Evolutionary conservation across 2,888 invertebrate species (phyloP).

Genomic region (Morinoia aosen): DNA sequence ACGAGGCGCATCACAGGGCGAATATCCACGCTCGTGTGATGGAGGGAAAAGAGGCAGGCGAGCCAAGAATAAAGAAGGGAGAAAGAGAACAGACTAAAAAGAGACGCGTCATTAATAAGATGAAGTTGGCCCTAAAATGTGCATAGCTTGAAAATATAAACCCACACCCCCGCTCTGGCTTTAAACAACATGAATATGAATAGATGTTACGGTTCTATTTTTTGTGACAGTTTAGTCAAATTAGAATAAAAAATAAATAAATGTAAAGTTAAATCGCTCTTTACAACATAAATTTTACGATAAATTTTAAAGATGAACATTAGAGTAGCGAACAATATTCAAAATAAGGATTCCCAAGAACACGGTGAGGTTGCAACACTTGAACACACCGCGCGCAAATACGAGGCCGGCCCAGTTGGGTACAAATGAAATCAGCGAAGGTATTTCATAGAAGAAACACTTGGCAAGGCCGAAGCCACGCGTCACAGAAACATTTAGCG

Average conservation of each 20-base stretch:
- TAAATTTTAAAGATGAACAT: background rate
- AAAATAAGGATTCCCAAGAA: background rate
- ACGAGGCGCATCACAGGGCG: background rate
- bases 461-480: background rate
- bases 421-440: slow-evolving; percentile 13
- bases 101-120: background rate
- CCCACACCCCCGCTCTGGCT: background rate
- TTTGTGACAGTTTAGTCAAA: too few species aligned
- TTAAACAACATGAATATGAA: background rate
- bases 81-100: background rate
- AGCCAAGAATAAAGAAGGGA: background rate
- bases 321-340: background rate
- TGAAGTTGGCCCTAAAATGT: background rate
- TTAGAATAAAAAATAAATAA: background rate
- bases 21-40: background rate
- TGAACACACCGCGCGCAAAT: background rate
- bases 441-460: background rate
- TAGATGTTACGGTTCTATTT: too few species aligned
- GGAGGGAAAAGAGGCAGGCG: background rate
- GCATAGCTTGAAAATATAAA: background rate
- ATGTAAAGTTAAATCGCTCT: too few species aligned
- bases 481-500: background rate
- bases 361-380: background rate
- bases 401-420: background rate
- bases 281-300: background rate